A percentile compares a stretch with the other conserved stretches of the same genome.
These are phyloP conservation scores for Notechis scutatus DNA, from an alignment of 2,113 vertebrate genomes.

Conservation along the genomic window DNA sequence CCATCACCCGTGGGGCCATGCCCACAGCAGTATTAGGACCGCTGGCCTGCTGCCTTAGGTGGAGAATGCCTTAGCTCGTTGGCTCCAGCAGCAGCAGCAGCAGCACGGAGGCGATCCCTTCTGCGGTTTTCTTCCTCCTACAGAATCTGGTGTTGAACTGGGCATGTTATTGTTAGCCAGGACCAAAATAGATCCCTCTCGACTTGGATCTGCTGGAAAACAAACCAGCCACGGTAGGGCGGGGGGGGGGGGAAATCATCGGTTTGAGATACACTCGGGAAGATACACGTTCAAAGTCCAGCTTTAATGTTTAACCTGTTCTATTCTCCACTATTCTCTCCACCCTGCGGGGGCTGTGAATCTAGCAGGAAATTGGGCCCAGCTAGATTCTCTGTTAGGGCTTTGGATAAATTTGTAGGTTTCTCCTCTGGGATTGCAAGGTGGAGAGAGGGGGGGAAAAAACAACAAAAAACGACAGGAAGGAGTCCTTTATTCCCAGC, in stretches of 20 bases:
- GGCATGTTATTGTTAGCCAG: background rate
- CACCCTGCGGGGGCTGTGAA: background rate
- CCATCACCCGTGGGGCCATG: background rate
- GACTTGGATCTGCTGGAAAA: background rate
- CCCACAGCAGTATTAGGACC: conserved; percentile 22
- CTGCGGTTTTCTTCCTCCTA: conserved; percentile 8
- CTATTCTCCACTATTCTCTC: background rate
- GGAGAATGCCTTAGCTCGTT: conserved; percentile 10
- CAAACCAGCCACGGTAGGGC: too few species aligned
- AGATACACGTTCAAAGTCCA: background rate
- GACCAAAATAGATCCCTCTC: background rate
- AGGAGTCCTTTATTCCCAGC: background rate
- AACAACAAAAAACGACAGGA: background rate
- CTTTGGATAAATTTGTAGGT: background rate
- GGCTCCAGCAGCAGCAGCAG: background rate
- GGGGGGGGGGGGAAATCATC: background rate
- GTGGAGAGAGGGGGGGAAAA: background rate
- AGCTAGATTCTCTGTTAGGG: background rate
- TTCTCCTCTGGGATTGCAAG: background rate
- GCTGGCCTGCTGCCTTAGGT: conserved; percentile 52
- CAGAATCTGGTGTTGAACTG: background rate
- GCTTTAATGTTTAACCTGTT: background rate
- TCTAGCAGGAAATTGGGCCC: background rate
- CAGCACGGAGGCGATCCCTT: background rate
- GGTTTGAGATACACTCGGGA: background rate